Conservation (phyloP, 2,113 vertebrate species). For the Catharus fuscescens region DNA sequence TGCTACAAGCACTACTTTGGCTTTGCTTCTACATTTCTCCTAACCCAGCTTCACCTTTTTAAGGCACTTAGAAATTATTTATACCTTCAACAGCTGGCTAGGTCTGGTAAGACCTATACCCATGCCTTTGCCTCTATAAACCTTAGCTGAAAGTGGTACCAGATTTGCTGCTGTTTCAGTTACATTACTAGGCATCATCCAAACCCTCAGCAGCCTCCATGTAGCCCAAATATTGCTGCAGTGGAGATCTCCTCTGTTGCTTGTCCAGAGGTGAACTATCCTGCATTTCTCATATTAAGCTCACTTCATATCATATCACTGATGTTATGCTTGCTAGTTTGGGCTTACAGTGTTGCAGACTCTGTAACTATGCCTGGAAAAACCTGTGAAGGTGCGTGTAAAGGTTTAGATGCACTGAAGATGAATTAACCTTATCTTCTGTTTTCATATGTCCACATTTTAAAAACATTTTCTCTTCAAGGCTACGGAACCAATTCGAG, state of each 20-base stretch:
- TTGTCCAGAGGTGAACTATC: background rate
- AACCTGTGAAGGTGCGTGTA: background rate
- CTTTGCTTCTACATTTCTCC: background rate
- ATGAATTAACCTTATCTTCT: background rate
- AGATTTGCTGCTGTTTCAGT: background rate
- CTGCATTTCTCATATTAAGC: background rate
- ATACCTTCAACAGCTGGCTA: background rate
- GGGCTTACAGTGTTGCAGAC: background rate
- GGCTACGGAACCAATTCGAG: conserved; percentile 89
- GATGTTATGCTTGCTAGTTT: background rate
- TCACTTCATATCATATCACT: background rate
- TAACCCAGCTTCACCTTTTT: background rate
- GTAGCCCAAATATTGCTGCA: background rate
- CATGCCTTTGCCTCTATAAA: background rate
- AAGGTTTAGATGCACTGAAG: background rate
- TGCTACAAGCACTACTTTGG: rapidly evolving
- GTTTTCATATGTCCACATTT: background rate
- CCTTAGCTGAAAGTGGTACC: background rate
- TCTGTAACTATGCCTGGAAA: background rate
- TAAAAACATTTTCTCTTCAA: conserved; percentile 64
- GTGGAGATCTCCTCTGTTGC: background rate
- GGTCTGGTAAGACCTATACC: background rate
- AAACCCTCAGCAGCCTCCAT: background rate
- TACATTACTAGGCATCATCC: background rate
- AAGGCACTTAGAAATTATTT: background rate